These are phyloP conservation scores for Platichthys flesus DNA, from an alignment of 2,113 vertebrate species.

Conservation along the genomic window DNA sequence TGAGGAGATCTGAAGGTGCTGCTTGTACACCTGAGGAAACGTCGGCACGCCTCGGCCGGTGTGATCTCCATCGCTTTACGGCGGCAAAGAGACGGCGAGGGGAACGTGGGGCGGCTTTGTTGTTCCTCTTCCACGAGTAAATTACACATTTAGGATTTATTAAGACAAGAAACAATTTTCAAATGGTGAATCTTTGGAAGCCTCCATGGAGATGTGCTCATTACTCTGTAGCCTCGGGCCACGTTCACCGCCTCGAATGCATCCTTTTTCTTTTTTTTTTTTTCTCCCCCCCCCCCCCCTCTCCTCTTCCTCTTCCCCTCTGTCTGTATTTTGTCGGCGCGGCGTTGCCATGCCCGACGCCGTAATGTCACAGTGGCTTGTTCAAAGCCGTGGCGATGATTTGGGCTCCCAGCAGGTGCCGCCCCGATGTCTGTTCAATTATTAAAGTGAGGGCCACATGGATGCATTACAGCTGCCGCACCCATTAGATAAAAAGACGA, in stretches of 20 bases:
- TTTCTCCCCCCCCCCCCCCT: constrained; percentile 80
- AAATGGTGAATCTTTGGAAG: constrained; percentile 90
- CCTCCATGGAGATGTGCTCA: constrained; percentile 95
- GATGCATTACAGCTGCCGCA: constrained; percentile 88
- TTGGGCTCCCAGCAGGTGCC: constrained; percentile 94
- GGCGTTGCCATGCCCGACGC: constrained; percentile 85
- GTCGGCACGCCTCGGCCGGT: background rate
- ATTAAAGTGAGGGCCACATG: constrained; percentile 90
- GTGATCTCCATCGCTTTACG: constrained; percentile 55
- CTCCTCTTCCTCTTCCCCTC: constrained; percentile 76
- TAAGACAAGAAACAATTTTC: constrained; percentile 98
- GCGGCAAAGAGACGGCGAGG: constrained; percentile 63
- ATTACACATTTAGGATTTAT: constrained; percentile 99
- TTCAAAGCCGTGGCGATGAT: constrained; percentile 91
- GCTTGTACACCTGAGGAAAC: constrained; percentile 73
- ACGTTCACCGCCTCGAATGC: constrained; percentile 87
- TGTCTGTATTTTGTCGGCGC: constrained; percentile 87
- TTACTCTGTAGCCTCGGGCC: constrained; percentile 97
- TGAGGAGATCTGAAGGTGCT: constrained; percentile 14
- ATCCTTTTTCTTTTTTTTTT: constrained; percentile 78
- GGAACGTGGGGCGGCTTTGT: constrained; percentile 87
- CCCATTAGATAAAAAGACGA: constrained; percentile 88
- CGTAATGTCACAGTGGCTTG: constrained; percentile 91
- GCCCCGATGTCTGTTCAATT: constrained; percentile 94
- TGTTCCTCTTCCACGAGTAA: constrained; percentile 91